Conservation (phyloP, 2,888 invertebrate species). For the Crocallis elinguaria region DNA sequence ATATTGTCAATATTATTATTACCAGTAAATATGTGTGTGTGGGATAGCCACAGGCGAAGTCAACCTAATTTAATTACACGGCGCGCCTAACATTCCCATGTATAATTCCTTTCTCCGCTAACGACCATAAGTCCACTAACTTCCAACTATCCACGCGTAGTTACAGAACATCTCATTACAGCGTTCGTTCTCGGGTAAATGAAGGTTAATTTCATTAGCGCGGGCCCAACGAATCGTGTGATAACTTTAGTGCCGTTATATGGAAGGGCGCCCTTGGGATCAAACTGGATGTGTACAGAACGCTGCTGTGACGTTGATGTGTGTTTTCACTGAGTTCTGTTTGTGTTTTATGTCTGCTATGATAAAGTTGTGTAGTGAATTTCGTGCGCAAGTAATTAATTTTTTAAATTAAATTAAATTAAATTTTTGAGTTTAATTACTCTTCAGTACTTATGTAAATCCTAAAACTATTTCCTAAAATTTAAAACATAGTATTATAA, state of each 20-base stretch:
- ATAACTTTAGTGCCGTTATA: slow-evolving; percentile 81
- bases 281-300: slow-evolving; percentile 51
- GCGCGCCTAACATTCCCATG: slow-evolving; percentile 20
- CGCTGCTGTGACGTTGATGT: slow-evolving; percentile 58
- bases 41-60: slow-evolving; percentile 14
- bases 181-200: slow-evolving; percentile 68
- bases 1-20: too few species aligned
- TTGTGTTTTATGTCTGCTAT: slow-evolving; percentile 41
- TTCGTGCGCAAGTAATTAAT: slow-evolving; percentile 15
- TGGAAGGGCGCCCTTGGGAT: slow-evolving; percentile 71
- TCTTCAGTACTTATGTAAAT: too few species aligned
- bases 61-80: slow-evolving; percentile 30
- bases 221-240: slow-evolving; percentile 82
- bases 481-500: too few species aligned
- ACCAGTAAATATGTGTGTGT: too few species aligned
- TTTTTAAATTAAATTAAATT: too few species aligned
- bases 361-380: slow-evolving; percentile 23
- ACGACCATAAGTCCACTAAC: slow-evolving; percentile 51
- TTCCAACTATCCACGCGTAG: slow-evolving; percentile 58
- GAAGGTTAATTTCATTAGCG: slow-evolving; percentile 83
- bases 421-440: too few species aligned
- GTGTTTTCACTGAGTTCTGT: slow-evolving; percentile 48
- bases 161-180: slow-evolving; percentile 76
- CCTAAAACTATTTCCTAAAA: too few species aligned
- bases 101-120: slow-evolving; percentile 42